Evolutionary conservation across 2,797 vertebrate genomes (phyloP).

Genomic region (Pitangus sulphuratus): DNA sequence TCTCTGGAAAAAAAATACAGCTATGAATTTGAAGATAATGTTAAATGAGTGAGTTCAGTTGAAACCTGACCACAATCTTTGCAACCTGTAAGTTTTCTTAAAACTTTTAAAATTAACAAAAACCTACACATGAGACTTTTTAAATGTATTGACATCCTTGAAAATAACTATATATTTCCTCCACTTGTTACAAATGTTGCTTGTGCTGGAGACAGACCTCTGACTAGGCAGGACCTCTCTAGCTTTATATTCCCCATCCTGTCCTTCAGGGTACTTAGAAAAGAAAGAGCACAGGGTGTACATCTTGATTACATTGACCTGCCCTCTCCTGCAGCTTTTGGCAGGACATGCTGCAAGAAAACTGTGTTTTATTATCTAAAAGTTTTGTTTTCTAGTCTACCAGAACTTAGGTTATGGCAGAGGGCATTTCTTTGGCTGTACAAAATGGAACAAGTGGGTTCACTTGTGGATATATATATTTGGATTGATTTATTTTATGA

Average conservation of each 20-base stretch:
- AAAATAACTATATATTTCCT: not conserved
- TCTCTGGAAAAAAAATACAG: not conserved
- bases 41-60: not conserved
- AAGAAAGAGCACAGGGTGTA: not conserved
- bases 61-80: not conserved
- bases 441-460: not conserved
- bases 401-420: not conserved
- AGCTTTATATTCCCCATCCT: not conserved
- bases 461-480: not conserved
- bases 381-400: not conserved
- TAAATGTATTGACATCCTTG: not conserved
- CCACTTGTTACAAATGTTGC: not conserved
- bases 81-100: not conserved
- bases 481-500: not conserved
- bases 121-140: not conserved
- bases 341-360: not conserved
- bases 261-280: not conserved
- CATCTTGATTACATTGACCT: not conserved
- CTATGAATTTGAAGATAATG: not conserved
- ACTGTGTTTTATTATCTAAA: not conserved
- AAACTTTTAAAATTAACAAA: not conserved
- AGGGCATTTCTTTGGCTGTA: not conserved
- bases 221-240: not conserved
- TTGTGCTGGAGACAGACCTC: not conserved
- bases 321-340: not conserved